Evolutionary conservation across 2,888 invertebrate genomes (phyloP), one percentile per base, ranked within the genome.

Genomic region (Dicranocentrus wangi): DNA sequence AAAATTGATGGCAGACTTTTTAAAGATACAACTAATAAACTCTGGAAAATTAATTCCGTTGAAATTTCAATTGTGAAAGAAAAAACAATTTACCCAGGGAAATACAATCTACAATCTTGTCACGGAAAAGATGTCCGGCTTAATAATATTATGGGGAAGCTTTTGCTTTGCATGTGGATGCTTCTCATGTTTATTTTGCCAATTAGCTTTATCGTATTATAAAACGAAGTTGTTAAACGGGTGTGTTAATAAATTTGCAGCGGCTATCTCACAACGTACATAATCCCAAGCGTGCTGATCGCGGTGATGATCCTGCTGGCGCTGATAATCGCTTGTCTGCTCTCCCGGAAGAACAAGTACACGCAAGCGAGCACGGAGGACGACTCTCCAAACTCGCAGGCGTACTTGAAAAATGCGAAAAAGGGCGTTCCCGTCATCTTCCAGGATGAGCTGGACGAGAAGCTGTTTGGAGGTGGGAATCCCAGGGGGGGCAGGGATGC

Each of bases 361-460:
- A 72, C 65, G 43, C 68, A 58, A 53, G 60, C 55, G 65, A 82
- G 65, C 43, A 78, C 51, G 0, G 55, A 82, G 43, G 60, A 82
- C 43, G 25, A 73, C 61, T 39, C 69, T 1, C 61, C 55, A 1
- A 72, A 72, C 78, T 25, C 58, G 27, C 68, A 42, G 15, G 69
- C 21, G 43, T 61, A 72, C 17, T 10, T 70, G 21, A 63, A 79
- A 21, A 77, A 82, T 17, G 81, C 82, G 21, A 81, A 80, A 63
- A 90, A 90, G 87, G 91, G 91, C 68, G 96, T 97, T 87, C 98
- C 99, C 0, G 97, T 98, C 47, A 98, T 99, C 88, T 98, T 98
- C 90, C 95, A 95, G 81, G 98, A 99, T 89, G 99, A 99, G 89
- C 91, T 98, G 55, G 97, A 98, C 87, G 97, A 97, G 87, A 94